These are phyloP conservation scores for Sitta carolinensis DNA, from an alignment of 2,797 vertebrate genomes.

Conservation along the genomic window DNA sequence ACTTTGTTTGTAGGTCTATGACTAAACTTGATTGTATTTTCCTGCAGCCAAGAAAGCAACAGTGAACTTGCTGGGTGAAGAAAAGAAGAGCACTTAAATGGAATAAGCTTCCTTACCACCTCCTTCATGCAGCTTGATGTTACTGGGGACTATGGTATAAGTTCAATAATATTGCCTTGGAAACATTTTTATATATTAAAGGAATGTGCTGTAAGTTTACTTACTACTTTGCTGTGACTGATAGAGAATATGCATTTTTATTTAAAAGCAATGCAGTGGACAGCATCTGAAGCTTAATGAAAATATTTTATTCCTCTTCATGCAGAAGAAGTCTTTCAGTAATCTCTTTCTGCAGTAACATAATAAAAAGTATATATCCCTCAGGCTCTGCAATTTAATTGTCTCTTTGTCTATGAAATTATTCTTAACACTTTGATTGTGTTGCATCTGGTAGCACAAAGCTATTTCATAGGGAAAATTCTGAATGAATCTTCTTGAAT, in stretches of 20 bases:
- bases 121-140: slow-evolving; percentile 43
- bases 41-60: slow-evolving; percentile 89
- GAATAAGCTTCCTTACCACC: not conserved
- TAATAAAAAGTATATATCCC: slow-evolving; percentile 65
- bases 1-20: not conserved
- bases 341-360: slow-evolving; percentile 57
- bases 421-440: not conserved
- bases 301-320: slow-evolving; percentile 47
- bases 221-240: slow-evolving; percentile 65
- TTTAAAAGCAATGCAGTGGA: slow-evolving; percentile 71
- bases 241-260: slow-evolving; percentile 68
- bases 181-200: slow-evolving; percentile 74
- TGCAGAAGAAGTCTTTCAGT: slow-evolving; percentile 52
- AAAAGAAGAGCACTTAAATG: slow-evolving; percentile 90
- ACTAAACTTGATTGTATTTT: slow-evolving; percentile 40
- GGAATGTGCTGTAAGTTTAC: slow-evolving; percentile 69
- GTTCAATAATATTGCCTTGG: slow-evolving; percentile 73
- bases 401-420: slow-evolving; percentile 53
- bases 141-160: slow-evolving; percentile 66
- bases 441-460: not conserved
- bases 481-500: not conserved
- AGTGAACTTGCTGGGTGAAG: slow-evolving; percentile 91
- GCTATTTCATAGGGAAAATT: not conserved
- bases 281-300: slow-evolving; percentile 66
- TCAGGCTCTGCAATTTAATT: slow-evolving; percentile 50